Evolutionary conservation across 2,113 vertebrate species (phyloP).

Genomic region (Ploceus nigricollis): DNA sequence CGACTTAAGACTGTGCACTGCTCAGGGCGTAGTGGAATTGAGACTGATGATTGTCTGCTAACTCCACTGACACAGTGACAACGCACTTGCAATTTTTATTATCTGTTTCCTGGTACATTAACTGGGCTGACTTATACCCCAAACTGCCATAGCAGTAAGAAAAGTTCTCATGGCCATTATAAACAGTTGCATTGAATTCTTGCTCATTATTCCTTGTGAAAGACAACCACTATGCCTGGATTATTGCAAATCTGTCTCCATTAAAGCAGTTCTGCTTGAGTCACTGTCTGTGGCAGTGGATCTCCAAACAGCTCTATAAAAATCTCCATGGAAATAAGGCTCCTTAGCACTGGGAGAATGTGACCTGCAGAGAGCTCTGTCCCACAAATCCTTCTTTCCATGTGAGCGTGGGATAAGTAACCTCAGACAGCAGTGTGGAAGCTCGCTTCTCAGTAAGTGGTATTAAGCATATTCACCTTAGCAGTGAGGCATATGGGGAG

Average conservation of each 20-base stretch:
- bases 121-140: not conserved
- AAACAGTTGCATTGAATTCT: constrained; percentile 1
- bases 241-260: not conserved
- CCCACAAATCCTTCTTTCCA: not conserved
- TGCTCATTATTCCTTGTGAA: constrained; percentile 6
- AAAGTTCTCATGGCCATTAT: not conserved
- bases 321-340: not conserved
- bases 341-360: not conserved
- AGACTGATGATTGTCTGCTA: not conserved
- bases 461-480: not conserved
- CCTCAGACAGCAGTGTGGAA: not conserved
- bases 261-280: not conserved
- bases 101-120: constrained; percentile 23
- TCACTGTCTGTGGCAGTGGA: not conserved
- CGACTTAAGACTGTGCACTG: not conserved
- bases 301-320: not conserved
- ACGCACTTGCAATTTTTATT: not conserved
- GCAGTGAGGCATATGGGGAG: not conserved
- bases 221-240: not conserved
- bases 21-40: not conserved
- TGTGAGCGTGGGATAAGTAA: not conserved
- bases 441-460: not conserved
- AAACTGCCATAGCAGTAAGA: not conserved
- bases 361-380: not conserved
- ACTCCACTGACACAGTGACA: not conserved